phyloP scores from a whole-genome alignment of 2,797 vertebrate genomes.

The Girardinus metallicus region DNA sequence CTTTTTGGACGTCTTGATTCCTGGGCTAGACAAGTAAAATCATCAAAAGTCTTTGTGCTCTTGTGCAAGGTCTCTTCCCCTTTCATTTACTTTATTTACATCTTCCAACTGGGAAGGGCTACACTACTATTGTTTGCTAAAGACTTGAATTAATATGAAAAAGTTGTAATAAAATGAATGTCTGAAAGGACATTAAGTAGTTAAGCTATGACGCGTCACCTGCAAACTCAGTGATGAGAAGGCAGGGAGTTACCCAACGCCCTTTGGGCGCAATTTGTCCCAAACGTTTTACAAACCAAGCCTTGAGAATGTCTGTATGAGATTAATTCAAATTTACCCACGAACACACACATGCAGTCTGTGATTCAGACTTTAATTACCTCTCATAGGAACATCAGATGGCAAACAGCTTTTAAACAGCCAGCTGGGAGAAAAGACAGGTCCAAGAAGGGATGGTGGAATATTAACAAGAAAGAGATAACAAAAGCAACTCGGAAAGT shows the following conservation, averaged over 20 bases:
- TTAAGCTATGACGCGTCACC: slow-evolving; percentile 19
- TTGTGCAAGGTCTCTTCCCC: neutral
- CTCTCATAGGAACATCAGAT: slow-evolving; percentile 81
- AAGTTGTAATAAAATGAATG: neutral
- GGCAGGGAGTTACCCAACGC: slow-evolving; percentile 2
- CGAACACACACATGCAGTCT: slow-evolving; percentile 40
- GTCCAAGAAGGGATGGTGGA: slow-evolving; percentile 14
- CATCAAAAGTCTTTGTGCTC: neutral
- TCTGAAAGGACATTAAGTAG: slow-evolving; percentile 24
- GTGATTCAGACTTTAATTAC: slow-evolving; percentile 80
- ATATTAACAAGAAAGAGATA: slow-evolving; percentile 17
- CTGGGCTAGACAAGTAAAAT: neutral
- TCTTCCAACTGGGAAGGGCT: neutral
- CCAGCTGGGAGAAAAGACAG: slow-evolving; percentile 71
- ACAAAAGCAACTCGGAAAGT: slow-evolving; percentile 9
- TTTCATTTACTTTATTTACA: neutral
- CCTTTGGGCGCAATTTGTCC: slow-evolving; percentile 19
- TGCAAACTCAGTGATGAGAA: slow-evolving; percentile 18
- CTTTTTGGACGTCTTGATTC: neutral
- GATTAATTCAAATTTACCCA: slow-evolving; percentile 56
- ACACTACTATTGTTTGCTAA: neutral
- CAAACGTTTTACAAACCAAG: slow-evolving; percentile 33
- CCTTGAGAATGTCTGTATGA: slow-evolving; percentile 39
- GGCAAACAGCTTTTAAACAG: slow-evolving; percentile 83
- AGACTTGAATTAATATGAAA: neutral